Base-by-base conservation (phyloP, 2,888 invertebrate genomes). In the Polia nebulosa region DNA sequence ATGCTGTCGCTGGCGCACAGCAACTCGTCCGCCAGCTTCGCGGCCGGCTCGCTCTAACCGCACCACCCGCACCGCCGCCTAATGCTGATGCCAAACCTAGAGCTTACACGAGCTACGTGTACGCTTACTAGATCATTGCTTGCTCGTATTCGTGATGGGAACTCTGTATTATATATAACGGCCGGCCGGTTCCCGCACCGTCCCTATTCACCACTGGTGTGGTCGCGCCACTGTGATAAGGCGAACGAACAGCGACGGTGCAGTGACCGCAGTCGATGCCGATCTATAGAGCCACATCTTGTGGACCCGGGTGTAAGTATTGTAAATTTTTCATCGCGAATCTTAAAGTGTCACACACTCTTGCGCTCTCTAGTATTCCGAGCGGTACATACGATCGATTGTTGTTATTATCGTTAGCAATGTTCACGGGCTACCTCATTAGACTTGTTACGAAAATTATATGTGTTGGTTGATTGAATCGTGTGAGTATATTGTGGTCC, bases 1-100 rank as follows among this genome's bases (percentile, higher is more conserved):
- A 98, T 99, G 98, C 96, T 98, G 89, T 99, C 99, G 96, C 97
- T 99, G 94, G 98, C 98, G 83, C 98, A 98, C 96, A 98, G 98
- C 96, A 98, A 98, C 96, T 99, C 98, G 95, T 98, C 98, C 88
- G 98, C 98, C 89, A 98, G 98, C 96, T 98, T 98, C 96, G 98
- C 98, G 88, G 97, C 98, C 90, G 97, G 97, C 94, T 97, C 97
- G 94, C 97, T 97, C 90, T 97, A 97, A 96, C 85, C 36, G n/a
- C n/a, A n/a, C n/a, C n/a, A n/a, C 49, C 44, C 85, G 51, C 65
- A 61, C 41, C 67, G 62, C 45, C 65, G 39, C 57, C 64, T 72
- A 74, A 68, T 72, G 84, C 84, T 82, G 81, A 68, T 79, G 84
- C 84, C 82, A 69, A 82, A 78, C 78, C 59, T 29, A 51, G 57